phyloP scores from a whole-genome alignment of 2,113 vertebrate species.

The Mastomys coucha region DNA sequence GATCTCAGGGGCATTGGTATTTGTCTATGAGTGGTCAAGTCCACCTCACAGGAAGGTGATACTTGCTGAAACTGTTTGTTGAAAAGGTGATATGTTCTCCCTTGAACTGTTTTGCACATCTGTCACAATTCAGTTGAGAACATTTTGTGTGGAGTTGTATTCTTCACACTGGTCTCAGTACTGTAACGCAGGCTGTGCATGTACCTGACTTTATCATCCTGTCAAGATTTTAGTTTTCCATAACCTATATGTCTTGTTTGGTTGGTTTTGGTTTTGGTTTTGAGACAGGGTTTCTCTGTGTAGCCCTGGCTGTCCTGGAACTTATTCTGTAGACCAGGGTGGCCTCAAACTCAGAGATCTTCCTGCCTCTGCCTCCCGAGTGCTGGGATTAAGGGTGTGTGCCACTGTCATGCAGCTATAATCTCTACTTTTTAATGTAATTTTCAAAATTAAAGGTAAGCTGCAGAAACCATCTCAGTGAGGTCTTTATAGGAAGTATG shows the following conservation, averaged over 20 bases:
- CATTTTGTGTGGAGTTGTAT: not conserved
- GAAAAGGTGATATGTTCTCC: not conserved
- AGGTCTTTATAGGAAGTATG: not conserved
- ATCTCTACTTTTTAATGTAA: not conserved
- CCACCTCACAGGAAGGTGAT: not conserved
- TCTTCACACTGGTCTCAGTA: not conserved
- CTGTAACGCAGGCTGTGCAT: too few species aligned
- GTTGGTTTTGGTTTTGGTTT: too few species aligned
- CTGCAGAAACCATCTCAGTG: not conserved
- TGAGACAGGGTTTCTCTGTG: too few species aligned
- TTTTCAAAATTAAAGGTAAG: conserved; percentile 1
- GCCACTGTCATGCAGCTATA: not conserved
- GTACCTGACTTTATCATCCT: not conserved
- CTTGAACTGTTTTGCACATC: not conserved
- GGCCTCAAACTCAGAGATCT: too few species aligned
- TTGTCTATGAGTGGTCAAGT: not conserved
- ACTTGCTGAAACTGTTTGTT: not conserved
- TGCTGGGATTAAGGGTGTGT: too few species aligned
- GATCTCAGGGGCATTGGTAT: not conserved
- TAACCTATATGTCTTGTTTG: not conserved
- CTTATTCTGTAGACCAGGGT: too few species aligned
- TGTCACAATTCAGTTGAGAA: not conserved
- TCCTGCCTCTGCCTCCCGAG: too few species aligned
- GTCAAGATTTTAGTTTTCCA: not conserved
- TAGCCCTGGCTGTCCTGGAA: too few species aligned